A percentile compares a stretch with the other conserved stretches of the same genome.
phyloP scores from a whole-genome alignment of 2,797 vertebrate species.

The Hyperoplus immaculatus region DNA sequence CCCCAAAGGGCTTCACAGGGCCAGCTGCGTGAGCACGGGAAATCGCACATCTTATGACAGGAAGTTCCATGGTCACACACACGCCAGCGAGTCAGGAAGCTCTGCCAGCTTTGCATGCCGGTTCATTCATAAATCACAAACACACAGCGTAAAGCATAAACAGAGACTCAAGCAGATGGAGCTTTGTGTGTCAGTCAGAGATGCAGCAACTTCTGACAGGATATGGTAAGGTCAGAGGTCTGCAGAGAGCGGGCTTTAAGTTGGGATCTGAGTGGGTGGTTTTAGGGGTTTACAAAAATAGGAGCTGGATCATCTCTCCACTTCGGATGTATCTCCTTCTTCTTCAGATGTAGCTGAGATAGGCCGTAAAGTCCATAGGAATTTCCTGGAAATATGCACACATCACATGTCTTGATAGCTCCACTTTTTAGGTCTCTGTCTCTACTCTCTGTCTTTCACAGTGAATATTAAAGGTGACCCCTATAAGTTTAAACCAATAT shows the following conservation, averaged over 20 bases:
- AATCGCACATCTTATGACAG: constrained; percentile 75
- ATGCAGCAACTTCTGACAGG: constrained; percentile 55
- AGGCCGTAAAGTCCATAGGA: constrained; percentile 20
- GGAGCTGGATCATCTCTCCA: constrained; percentile 39
- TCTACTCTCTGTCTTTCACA: not conserved
- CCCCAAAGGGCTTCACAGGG: constrained; percentile 44
- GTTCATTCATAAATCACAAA: constrained; percentile 78
- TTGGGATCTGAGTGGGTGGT: constrained; percentile 43
- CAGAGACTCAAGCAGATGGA: constrained; percentile 32
- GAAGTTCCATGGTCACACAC: constrained; percentile 68
- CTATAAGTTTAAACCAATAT: constrained; percentile 31
- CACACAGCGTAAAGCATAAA: constrained; percentile 19
- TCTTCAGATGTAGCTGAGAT: constrained; percentile 50
- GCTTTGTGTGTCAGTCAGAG: constrained; percentile 27
- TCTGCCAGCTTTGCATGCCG: constrained; percentile 47
- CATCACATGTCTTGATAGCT: constrained; percentile 45
- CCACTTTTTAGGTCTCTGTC: not conserved
- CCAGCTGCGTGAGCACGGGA: constrained; percentile 73
- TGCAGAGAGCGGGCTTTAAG: constrained; percentile 25
- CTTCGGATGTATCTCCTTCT: constrained; percentile 40
- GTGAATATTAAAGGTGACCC: constrained; percentile 56
- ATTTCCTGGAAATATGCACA: constrained; percentile 56
- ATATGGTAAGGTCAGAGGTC: constrained; percentile 64
- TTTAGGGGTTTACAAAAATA: constrained; percentile 42
- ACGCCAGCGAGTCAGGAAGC: constrained; percentile 67